Conservation (phyloP, 2,797 vertebrate species). For the Bufotes viridis region DNA sequence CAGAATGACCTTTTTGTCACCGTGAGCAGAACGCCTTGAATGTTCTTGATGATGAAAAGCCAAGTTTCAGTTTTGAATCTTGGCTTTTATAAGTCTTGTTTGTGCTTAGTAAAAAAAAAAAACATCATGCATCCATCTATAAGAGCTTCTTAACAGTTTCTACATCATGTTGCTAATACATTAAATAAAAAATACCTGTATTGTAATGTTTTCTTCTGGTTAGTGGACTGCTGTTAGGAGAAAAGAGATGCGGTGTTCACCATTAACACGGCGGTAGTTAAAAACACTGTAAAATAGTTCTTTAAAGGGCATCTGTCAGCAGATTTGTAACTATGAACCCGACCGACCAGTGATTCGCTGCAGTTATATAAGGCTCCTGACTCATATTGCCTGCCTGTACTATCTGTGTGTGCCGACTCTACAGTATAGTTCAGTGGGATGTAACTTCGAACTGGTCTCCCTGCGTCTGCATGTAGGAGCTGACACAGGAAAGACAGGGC, state of each 20-base stretch:
- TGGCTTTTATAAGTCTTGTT: neutral
- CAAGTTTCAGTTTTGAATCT: neutral
- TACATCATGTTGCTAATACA: neutral
- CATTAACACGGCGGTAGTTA: neutral
- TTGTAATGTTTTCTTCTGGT: constrained; percentile 72
- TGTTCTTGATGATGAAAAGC: neutral
- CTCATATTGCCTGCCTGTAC: too few relatives aligned
- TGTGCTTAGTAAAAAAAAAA: neutral
- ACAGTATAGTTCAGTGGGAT: too few relatives aligned
- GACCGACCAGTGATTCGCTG: too few relatives aligned
- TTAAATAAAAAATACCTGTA: constrained; percentile 74
- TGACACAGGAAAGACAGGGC: too few relatives aligned
- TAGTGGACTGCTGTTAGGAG: constrained; percentile 57
- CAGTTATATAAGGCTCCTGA: too few relatives aligned
- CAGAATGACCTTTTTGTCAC: neutral
- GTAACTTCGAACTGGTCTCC: too few relatives aligned
- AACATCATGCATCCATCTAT: neutral
- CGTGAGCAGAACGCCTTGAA: neutral
- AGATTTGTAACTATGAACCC: too few relatives aligned
- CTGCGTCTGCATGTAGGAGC: too few relatives aligned
- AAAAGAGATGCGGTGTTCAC: neutral
- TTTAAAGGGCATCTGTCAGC: too few relatives aligned
- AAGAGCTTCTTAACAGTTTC: neutral
- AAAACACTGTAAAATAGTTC: too few relatives aligned
- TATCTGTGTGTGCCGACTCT: too few relatives aligned